Evolutionary conservation across 2,888 invertebrate genomes (phyloP).

Genomic region (Dynastes hyllus): DNA sequence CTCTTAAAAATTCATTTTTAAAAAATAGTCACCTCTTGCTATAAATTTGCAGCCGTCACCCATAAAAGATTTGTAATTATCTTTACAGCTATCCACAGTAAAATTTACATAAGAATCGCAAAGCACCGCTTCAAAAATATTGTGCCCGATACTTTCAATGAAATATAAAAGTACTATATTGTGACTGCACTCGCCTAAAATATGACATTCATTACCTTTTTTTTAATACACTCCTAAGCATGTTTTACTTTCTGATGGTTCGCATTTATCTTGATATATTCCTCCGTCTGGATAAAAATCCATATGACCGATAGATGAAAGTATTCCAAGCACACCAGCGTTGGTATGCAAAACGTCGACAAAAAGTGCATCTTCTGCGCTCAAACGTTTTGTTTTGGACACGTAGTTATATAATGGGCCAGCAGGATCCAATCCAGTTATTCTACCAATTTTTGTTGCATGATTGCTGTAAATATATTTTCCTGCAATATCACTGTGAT

Average conservation of each 20-base stretch:
- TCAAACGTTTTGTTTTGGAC: slow-evolving; percentile 72
- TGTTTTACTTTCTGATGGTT: slow-evolving; percentile 28
- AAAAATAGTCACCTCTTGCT: slow-evolving; percentile 18
- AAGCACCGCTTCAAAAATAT: slow-evolving; percentile 12
- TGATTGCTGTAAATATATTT: slow-evolving; percentile 28
- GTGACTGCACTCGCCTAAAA: slow-evolving; percentile 47
- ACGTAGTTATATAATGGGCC: slow-evolving; percentile 75
- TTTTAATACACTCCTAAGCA: not conserved
- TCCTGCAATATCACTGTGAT: slow-evolving; percentile 36
- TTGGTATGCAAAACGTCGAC: slow-evolving; percentile 82
- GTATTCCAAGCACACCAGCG: slow-evolving; percentile 78
- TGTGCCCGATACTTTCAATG: slow-evolving; percentile 21
- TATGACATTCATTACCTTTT: not conserved
- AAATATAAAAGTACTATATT: slow-evolving; percentile 29
- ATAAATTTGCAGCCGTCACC: slow-evolving; percentile 11
- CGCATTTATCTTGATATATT: slow-evolving; percentile 37
- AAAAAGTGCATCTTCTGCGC: slow-evolving; percentile 75
- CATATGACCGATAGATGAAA: slow-evolving; percentile 79
- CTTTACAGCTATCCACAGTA: not conserved
- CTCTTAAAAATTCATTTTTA: not conserved
- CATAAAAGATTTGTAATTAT: slow-evolving; percentile 33
- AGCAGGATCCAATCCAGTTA: slow-evolving; percentile 75
- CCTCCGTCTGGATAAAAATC: slow-evolving; percentile 84
- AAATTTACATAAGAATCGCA: slow-evolving; percentile 34
- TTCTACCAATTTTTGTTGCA: slow-evolving; percentile 38